Base-by-base conservation (phyloP, 2,113 vertebrate species). In the Xenopus laevis region DNA sequence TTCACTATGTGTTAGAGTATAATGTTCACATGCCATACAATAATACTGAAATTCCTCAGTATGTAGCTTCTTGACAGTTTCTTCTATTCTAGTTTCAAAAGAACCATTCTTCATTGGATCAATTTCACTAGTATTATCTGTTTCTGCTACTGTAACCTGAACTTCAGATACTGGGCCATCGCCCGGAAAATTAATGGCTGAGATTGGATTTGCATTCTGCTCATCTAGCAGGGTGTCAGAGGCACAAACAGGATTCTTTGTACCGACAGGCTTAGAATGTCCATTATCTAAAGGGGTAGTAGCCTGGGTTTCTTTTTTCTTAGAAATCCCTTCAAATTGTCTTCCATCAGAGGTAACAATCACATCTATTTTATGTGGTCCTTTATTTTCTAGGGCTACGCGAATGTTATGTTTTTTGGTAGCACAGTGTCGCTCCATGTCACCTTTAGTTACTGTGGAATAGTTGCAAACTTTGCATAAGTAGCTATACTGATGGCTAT, bases 361-460 rank as follows among this genome's bases (percentile, higher is more conserved):
- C 33, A 91, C 84, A 60, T 89, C 88, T 0, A 84, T 79, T 62
- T 78, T 86, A 50, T 84, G 86, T 68, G 84, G 86, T 33, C 85
- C 91, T 64, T 63, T 79, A 13, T 81, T 87, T 74, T 93, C 91
- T 50, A 88, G 82, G 78, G 93, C 88, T n/a, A 91, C 89, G 13
- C 94, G 95, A 59, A 84, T 90, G 71, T 91, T 87, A 67, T 99
- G 98, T 74, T 99, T 99, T 84, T 96, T 98, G 9, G 98, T 99
- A 65, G 95, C 88, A 81, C 96, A 98, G 47, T 99, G 98, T 1
- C 98, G 95, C 73, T 99, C 98, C 95, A 99, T 99, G 74, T 99
- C 98, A 57, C 98, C 98, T 91, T 98, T 98, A 55, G 98, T 99
- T 60, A 99, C 98, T 0, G 96, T 98, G 74, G 93, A 98, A 68